Percentiles rank a stretch among this genome's conserved stretches.
phyloP scores from a whole-genome alignment of 2,113 vertebrate genomes.

The Nothobranchius kuhntae region DNA sequence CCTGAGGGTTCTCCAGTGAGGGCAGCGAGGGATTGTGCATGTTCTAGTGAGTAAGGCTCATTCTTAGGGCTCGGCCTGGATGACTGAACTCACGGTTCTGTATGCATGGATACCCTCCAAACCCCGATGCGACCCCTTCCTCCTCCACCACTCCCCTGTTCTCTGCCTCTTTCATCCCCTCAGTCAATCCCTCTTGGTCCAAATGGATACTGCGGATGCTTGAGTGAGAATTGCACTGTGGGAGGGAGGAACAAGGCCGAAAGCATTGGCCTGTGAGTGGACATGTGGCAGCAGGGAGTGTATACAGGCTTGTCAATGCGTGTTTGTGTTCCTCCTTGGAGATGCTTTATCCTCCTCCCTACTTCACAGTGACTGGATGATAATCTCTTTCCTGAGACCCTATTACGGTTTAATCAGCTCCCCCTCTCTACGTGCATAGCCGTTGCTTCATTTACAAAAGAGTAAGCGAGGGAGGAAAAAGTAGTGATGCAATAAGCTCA shows the following conservation, averaged over 20 bases:
- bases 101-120: slow-evolving; percentile 71
- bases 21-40: slow-evolving; percentile 33
- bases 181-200: slow-evolving; percentile 57
- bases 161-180: slow-evolving; percentile 36
- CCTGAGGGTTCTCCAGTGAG: slow-evolving; percentile 60
- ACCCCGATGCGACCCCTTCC: slow-evolving; percentile 15
- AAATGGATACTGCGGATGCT: slow-evolving; percentile 70
- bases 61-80: slow-evolving; percentile 54
- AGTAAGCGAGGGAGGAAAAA: slow-evolving; percentile 7
- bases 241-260: slow-evolving; percentile 47
- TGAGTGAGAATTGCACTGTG: slow-evolving; percentile 65
- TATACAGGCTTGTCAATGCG: slow-evolving; percentile 40
- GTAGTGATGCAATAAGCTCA: neutral
- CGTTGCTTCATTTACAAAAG: neutral
- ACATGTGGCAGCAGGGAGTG: slow-evolving; percentile 66
- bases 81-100: slow-evolving; percentile 60
- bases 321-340: slow-evolving; percentile 67
- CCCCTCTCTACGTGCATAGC: slow-evolving; percentile 15
- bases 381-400: slow-evolving; percentile 56
- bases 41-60: slow-evolving; percentile 41
- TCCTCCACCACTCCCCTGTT: slow-evolving; percentile 23
- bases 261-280: slow-evolving; percentile 70
- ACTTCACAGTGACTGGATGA: slow-evolving; percentile 69
- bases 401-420: slow-evolving; percentile 52
- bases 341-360: slow-evolving; percentile 71